Base-by-base conservation (phyloP, 2,113 vertebrate genomes). In the Phainopepla nitens region DNA sequence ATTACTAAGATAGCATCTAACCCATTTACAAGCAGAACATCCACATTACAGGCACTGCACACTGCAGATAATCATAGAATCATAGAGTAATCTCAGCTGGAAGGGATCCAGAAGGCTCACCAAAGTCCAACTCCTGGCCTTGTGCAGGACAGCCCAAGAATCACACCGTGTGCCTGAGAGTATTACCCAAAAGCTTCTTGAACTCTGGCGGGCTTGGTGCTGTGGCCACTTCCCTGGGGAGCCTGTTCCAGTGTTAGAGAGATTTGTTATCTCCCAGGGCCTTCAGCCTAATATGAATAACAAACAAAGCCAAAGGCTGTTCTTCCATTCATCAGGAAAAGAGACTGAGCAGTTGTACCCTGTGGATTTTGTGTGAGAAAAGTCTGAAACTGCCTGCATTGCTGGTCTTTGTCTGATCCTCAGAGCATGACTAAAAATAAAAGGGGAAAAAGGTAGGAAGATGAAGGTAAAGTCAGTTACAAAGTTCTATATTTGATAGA, bases 401-500 rank as follows among this genome's bases (percentile, higher is more conserved):
- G 3, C 62, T 78, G 66, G 73, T 39, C 76, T 89, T 94, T 80
- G 44, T 81, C 57, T 66, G 70, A 80, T 96, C 61, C 65, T 78
- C 35, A 50, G 57, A 90, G 51, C 36, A 66, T 41, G 45, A 54
- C 75, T 35, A 33, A 87, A 58, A 79, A 39, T 10, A 75, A 73
- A 51, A 28, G 7, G 17, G 5, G 41, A 72, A 76, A 93, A 71
- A 77, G 24, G 27, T 72, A 93, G 41, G n/a, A 95, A 97, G 95
- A 97, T 92, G 81, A 98, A 97, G 96, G 94, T 57, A 95, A 97
- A 96, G 84, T 89, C 82, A 92, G 87, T 81, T 91, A 93, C 49
- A 93, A 83, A 86, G 87, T 86, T 70, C 57, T 79, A 2, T 51
- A 62, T 94, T 93, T 96, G 83, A 95, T 88, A 90, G 85, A 95